These are phyloP conservation scores for Stictocephala bisonia DNA, from an alignment of 2,888 invertebrate genomes.

Conservation along the genomic window DNA sequence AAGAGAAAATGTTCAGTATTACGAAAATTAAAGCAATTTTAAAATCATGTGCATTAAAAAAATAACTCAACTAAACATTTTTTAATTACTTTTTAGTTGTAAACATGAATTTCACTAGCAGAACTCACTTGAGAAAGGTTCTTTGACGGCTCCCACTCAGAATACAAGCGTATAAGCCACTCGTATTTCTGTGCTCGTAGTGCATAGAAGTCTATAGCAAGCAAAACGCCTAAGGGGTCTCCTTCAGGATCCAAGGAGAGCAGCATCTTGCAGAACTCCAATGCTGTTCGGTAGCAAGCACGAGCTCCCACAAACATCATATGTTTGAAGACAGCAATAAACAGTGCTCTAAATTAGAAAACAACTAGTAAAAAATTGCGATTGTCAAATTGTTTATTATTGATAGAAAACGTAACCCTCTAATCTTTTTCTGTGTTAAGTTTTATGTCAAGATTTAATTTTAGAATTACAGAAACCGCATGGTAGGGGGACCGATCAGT, in stretches of 20 bases:
- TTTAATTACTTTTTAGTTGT: background rate
- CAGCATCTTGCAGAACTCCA: conserved; percentile 88
- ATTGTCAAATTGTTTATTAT: too few relatives aligned
- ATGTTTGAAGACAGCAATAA: conserved; percentile 84
- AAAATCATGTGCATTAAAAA: background rate
- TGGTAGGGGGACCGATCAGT: too few relatives aligned
- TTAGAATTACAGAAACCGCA: too few relatives aligned
- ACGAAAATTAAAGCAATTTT: conserved; percentile 65
- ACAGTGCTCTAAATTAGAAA: conserved; percentile 76
- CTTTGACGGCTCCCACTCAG: conserved; percentile 57
- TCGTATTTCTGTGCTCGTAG: conserved; percentile 78
- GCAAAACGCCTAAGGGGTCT: conserved; percentile 81
- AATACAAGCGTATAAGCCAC: conserved; percentile 69
- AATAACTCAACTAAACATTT: background rate
- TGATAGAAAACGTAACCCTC: too few relatives aligned
- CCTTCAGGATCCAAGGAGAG: conserved; percentile 79
- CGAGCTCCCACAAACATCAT: conserved; percentile 80
- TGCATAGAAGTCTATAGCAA: conserved; percentile 86
- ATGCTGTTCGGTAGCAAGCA: conserved; percentile 86
- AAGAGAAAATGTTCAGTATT: too few relatives aligned
- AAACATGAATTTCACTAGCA: background rate
- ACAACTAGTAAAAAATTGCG: too few relatives aligned
- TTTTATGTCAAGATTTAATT: too few relatives aligned
- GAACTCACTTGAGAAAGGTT: conserved; percentile 58
- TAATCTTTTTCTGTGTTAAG: too few relatives aligned